These are phyloP conservation scores for Microchirus variegatus DNA, from an alignment of 2,797 vertebrate genomes.

Conservation along the genomic window DNA sequence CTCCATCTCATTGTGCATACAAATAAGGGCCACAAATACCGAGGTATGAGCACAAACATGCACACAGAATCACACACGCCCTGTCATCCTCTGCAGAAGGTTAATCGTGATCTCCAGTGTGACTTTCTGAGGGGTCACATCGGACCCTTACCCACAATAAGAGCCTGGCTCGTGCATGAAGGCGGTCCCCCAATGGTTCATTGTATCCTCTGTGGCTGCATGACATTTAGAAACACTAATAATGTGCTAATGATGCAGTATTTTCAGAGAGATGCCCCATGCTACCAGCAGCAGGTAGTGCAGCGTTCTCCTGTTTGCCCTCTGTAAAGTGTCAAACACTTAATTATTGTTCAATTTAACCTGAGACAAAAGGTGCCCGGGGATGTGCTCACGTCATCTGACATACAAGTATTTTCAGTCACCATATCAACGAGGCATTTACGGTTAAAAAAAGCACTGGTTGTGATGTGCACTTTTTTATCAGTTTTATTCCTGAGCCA, in stretches of 20 bases:
- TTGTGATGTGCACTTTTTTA: slow-evolving; percentile 2
- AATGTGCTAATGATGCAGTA: slow-evolving; percentile 79
- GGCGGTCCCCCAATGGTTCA: slow-evolving; percentile 54
- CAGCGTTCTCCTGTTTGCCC: slow-evolving; percentile 43
- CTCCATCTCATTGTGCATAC: slow-evolving; percentile 29
- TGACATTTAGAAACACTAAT: slow-evolving; percentile 81
- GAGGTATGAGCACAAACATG: slow-evolving; percentile 13
- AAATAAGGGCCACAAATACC: slow-evolving; percentile 30
- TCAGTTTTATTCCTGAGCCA: neutral
- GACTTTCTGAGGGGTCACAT: slow-evolving; percentile 67
- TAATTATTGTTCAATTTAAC: slow-evolving; percentile 69
- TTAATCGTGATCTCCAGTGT: slow-evolving; percentile 64
- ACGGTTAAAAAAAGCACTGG: slow-evolving; percentile 13
- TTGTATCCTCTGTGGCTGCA: slow-evolving; percentile 56
- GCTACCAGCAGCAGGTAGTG: slow-evolving; percentile 53
- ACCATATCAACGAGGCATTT: neutral
- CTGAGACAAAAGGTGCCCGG: slow-evolving; percentile 49
- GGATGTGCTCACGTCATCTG: slow-evolving; percentile 34
- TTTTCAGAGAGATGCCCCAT: slow-evolving; percentile 63
- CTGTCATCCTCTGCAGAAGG: slow-evolving; percentile 47
- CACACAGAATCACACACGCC: slow-evolving; percentile 15
- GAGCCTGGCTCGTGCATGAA: slow-evolving; percentile 43
- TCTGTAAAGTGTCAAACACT: slow-evolving; percentile 53
- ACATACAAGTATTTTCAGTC: slow-evolving; percentile 22
- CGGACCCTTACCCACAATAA: slow-evolving; percentile 41